phyloP scores from a whole-genome alignment of 2,113 vertebrate species.

The Pao palembangensis region DNA sequence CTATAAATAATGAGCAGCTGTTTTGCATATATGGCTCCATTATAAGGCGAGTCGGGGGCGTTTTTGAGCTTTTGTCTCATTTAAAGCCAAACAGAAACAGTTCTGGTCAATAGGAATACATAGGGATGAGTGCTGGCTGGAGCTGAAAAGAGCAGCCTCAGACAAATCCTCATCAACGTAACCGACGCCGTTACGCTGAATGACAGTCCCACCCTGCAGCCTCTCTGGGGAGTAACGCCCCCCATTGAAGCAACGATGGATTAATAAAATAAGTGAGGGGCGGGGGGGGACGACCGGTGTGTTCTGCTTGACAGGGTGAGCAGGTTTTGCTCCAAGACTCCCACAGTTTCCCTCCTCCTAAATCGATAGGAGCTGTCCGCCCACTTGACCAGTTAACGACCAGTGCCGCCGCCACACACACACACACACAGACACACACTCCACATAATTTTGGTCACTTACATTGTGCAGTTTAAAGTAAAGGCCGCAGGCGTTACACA shows the following conservation, averaged over 20 bases:
- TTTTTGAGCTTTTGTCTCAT: constrained; percentile 64
- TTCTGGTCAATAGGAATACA: constrained; percentile 69
- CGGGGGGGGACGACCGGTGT: constrained; percentile 49
- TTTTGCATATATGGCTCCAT: constrained; percentile 62
- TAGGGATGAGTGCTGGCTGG: constrained; percentile 66
- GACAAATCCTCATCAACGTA: constrained; percentile 77
- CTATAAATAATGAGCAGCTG: constrained; percentile 59
- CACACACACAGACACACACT: background rate
- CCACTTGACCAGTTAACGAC: constrained; percentile 69
- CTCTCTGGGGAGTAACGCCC: constrained; percentile 77
- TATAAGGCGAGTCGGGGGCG: constrained; percentile 46
- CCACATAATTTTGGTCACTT: constrained; percentile 67
- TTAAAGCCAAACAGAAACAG: constrained; percentile 64
- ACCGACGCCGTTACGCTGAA: constrained; percentile 75
- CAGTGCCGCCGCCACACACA: constrained; percentile 14
- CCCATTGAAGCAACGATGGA: constrained; percentile 75
- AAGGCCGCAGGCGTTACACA: constrained; percentile 98
- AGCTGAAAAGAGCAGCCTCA: constrained; percentile 70
- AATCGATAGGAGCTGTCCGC: constrained; percentile 77
- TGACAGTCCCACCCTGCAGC: constrained; percentile 72
- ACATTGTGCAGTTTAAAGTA: constrained; percentile 99
- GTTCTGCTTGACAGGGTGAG: constrained; percentile 73
- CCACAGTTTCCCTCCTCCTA: constrained; percentile 57
- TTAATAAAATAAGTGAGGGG: constrained; percentile 61
- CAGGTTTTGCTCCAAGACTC: constrained; percentile 61